Evolutionary conservation across 1,140 invertebrate genomes (phyloP), one percentile per base, ranked within the genome.

Genomic region (Drosophila orosa): DNA sequence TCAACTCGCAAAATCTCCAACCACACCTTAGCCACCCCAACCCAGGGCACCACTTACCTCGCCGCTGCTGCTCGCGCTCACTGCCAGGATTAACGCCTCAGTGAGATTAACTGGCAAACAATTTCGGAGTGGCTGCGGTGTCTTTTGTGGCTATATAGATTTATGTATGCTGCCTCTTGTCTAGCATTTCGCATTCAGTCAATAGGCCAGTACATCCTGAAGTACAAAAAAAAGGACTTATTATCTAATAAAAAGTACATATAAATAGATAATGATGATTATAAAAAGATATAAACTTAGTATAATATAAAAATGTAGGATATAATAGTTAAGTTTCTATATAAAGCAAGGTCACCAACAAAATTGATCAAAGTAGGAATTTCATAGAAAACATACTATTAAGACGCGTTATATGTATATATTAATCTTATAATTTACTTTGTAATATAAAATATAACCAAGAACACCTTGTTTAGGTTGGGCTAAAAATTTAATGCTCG

Each of bases 1-100:
- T 71, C 67, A 71, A 71, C 67, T 71, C 67, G 67, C 67, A 47
- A 71, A 71, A 71, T 71, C 67, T 71, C 50, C 67, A 71, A 71
- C 67, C 67, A 58, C 67, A 71, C 67, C 67, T 68, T 66, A 39
- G 31, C 54, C 25, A 42, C 35, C 37, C 17, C 27, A 13, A 25
- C 48, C 40, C 40, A 15, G 12, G 2, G 12, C 31, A 35, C 24
- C 47, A 24, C 8, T 39, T 31, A 60, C 45, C 58, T 27, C 22
- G 31, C 52, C 29, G 52, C n/a, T 22, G 52, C n/a, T 22, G 10
- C 54, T 45, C 22, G 15, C 24, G 22, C 54, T 55, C 59, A 65
- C 42, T 35, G 35, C 31, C 65, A 71, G 68, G 67, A 71, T 71
- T 71, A 71, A 71, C 67, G 67, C 66, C 66, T 71, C 50, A 40